Conservation (phyloP, 1,140 invertebrate genomes). For the Gonioctena quinquepunctata region DNA sequence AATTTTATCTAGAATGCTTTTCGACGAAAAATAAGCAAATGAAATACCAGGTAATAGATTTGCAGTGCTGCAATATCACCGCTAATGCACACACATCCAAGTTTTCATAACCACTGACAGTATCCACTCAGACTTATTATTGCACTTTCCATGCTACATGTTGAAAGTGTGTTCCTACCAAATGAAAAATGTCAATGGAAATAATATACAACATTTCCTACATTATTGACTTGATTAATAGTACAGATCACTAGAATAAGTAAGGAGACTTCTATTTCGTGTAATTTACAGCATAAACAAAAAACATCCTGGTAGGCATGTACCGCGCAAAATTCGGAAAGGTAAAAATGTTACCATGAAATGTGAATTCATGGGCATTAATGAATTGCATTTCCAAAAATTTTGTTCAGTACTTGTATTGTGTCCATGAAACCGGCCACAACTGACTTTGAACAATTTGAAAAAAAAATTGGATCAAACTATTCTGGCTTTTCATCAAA, state of each 20-base stretch:
- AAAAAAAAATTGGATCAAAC: too few species aligned
- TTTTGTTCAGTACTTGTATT: too few species aligned
- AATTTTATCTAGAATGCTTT: constrained; percentile 42
- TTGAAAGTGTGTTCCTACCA: too few species aligned
- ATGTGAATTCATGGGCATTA: too few species aligned
- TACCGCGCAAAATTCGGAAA: too few species aligned
- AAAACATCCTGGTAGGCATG: too few species aligned
- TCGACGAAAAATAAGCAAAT: constrained; percentile 24
- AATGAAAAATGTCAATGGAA: background rate
- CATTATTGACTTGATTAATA: background rate
- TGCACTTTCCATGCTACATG: too few species aligned
- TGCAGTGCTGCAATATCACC: background rate
- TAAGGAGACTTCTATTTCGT: constrained; percentile 5
- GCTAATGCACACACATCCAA: background rate
- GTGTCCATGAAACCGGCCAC: too few species aligned
- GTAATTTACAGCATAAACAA: constrained; percentile 10
- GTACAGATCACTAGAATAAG: constrained; percentile 29
- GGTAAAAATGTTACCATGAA: too few species aligned
- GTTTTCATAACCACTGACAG: background rate
- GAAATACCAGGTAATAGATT: constrained; percentile 27
- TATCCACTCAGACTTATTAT: background rate
- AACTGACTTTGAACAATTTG: too few species aligned
- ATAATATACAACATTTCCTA: background rate
- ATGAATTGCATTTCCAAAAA: too few species aligned
- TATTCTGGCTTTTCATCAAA: too few species aligned